phyloP scores from a whole-genome alignment of 2,888 invertebrate species.

The Dynastes grantii region DNA sequence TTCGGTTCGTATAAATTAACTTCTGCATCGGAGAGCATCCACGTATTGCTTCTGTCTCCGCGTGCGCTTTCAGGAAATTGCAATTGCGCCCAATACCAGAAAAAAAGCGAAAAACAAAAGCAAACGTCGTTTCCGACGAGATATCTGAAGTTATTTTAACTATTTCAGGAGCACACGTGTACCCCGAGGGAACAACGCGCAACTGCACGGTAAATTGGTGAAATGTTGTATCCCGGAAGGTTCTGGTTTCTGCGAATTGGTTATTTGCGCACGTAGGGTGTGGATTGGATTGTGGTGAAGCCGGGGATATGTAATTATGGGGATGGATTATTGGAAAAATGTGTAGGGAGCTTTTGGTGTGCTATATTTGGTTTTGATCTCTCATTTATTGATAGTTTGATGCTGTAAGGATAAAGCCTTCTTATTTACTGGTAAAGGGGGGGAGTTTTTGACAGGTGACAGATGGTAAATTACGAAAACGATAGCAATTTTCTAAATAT shows the following conservation, averaged over 20 bases:
- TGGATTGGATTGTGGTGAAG: background rate
- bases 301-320: too few relatives aligned
- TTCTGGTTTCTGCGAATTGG: slow-evolving; percentile 14
- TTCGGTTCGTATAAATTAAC: slow-evolving; percentile 9
- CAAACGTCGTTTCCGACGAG: slow-evolving; percentile 5
- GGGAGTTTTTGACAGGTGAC: too few relatives aligned
- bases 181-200: background rate
- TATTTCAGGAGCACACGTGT: slow-evolving; percentile 33
- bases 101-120: background rate
- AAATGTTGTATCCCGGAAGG: slow-evolving; percentile 11
- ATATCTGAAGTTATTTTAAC: slow-evolving; percentile 38
- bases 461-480: too few relatives aligned
- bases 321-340: too few relatives aligned
- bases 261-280: slow-evolving; percentile 13
- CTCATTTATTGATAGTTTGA: too few relatives aligned
- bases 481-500: too few relatives aligned
- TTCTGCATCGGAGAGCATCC: background rate
- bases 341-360: too few relatives aligned
- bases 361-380: too few relatives aligned
- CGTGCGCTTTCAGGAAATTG: background rate
- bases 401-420: too few relatives aligned
- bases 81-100: background rate
- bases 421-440: too few relatives aligned
- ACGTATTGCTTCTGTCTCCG: background rate
- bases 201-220: slow-evolving; percentile 21